These are phyloP conservation scores for Tenebrosternarchus preto DNA, from an alignment of 2,113 vertebrate genomes.

Conservation along the genomic window DNA sequence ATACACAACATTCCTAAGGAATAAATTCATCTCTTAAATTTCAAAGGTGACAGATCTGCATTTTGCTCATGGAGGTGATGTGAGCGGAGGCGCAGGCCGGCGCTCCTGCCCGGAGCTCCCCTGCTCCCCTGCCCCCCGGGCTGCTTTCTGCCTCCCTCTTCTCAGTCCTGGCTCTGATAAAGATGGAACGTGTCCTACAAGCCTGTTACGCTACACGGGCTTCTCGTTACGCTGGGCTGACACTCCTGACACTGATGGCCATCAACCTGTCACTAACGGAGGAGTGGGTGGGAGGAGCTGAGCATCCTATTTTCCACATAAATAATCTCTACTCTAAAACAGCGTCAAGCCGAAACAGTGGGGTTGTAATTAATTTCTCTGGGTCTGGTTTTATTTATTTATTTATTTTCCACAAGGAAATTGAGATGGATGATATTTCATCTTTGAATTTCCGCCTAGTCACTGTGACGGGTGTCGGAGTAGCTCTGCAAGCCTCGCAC, in stretches of 20 bases:
- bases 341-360: constrained; percentile 55
- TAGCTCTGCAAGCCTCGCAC: constrained; percentile 34
- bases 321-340: constrained; percentile 65
- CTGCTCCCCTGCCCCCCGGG: neutral
- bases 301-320: constrained; percentile 61
- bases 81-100: constrained; percentile 52
- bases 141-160: constrained; percentile 51
- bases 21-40: neutral
- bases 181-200: constrained; percentile 69
- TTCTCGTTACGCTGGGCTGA: constrained; percentile 66
- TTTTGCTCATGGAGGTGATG: neutral
- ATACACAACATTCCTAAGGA: no score
- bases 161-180: constrained; percentile 67
- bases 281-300: constrained; percentile 45
- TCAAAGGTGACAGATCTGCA: neutral
- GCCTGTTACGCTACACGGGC: constrained; percentile 62
- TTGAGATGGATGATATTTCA: constrained; percentile 65
- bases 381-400: constrained; percentile 19
- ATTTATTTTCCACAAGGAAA: constrained; percentile 51
- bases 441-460: constrained; percentile 38
- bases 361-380: constrained; percentile 66
- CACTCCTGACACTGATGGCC: constrained; percentile 69
- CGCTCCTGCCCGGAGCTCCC: neutral
- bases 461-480: constrained; percentile 30
- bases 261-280: constrained; percentile 69